Conservation (phyloP, 1,140 invertebrate species). For the Schlechtendalia chinensis region DNA sequence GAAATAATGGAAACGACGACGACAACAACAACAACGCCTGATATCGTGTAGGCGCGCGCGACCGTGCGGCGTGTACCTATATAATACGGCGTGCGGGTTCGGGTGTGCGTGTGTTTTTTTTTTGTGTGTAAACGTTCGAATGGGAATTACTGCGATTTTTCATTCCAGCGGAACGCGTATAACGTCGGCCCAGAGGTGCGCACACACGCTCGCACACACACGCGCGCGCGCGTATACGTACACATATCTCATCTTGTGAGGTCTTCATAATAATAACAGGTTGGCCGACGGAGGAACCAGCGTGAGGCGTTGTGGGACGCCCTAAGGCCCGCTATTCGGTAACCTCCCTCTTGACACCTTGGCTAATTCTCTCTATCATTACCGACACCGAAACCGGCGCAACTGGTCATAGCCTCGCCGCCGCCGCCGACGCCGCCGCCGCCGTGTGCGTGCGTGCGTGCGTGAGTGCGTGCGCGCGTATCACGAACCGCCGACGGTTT, state of each 20-base stretch:
- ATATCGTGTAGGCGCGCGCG: neutral
- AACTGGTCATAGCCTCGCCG: conserved; percentile 16
- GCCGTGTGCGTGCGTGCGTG: neutral
- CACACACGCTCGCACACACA: neutral
- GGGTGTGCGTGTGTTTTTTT: neutral
- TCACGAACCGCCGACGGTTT: conserved; percentile 35
- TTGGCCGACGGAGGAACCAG: conserved; percentile 42
- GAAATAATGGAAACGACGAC: conserved; percentile 5
- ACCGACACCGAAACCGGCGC: conserved; percentile 39
- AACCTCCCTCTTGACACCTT: conserved; percentile 49
- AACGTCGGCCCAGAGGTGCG: neutral
- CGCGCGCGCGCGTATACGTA: neutral
- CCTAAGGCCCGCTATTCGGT: conserved; percentile 40
- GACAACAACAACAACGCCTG: neutral
- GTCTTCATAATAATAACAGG: conserved; percentile 48
- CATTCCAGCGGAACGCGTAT: conserved; percentile 12
- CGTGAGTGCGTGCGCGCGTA: conserved; percentile 26
- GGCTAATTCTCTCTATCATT: conserved; percentile 49
- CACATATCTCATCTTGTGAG: conserved; percentile 39
- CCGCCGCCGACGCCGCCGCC: too few species aligned
- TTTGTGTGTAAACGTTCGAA: conserved; percentile 32
- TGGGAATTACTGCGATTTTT: conserved; percentile 36
- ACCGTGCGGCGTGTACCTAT: too few species aligned
- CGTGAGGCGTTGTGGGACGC: conserved; percentile 48
- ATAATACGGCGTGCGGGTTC: neutral